Base-by-base conservation (phyloP, 2,113 vertebrate genomes). In the Chamaea fasciata region DNA sequence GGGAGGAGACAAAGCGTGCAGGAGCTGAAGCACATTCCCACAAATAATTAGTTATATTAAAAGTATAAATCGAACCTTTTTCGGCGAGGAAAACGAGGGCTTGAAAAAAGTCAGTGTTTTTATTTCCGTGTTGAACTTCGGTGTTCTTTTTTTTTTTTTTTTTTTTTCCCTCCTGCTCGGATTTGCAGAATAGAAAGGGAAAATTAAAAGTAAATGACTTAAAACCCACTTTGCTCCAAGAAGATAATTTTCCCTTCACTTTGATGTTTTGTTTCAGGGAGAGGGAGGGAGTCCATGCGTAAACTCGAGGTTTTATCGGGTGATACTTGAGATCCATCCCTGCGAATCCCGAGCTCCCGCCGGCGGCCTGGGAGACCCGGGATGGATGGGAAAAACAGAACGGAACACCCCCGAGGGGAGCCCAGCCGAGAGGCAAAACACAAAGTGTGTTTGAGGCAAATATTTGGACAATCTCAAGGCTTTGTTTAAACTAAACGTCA, bases 401-500 rank as follows among this genome's bases (percentile, higher is more conserved):
- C 3, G 5, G 70, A 90, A 39, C 77, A 19, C 4, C 64, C 79
- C 71, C 4, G 33, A 67, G 75, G 74, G 78, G 79, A 83, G 87
- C 75, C 1, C 15, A 87, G 90, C 87, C 2, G 90, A 88, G 81
- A 93, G 90, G 91, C 82, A 64, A 82, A 89, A 78, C 87, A 63
- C 65, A 0, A 9, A 79, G 76, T 9, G 57, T 93, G 84, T 93
- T 96, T 76, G 94, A 94, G 85, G 90, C 95, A 97, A 96, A 96
- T 96, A 96, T 97, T 97, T 96, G 93, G 95, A 96, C 95, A 95
- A 87, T 90, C 83, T 94, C 44, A 37, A 87, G 90, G 87, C 92
- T 96, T 93, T 96, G 94, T 93, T 96, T 91, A 93, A 97, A 87
- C 28, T 30, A 64, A 91, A 70, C 57, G 16, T 93, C 81, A 22